Evolutionary conservation across 2,888 invertebrate species (phyloP), one percentile per base, ranked within the genome.

Genomic region (Elysia crispata): DNA sequence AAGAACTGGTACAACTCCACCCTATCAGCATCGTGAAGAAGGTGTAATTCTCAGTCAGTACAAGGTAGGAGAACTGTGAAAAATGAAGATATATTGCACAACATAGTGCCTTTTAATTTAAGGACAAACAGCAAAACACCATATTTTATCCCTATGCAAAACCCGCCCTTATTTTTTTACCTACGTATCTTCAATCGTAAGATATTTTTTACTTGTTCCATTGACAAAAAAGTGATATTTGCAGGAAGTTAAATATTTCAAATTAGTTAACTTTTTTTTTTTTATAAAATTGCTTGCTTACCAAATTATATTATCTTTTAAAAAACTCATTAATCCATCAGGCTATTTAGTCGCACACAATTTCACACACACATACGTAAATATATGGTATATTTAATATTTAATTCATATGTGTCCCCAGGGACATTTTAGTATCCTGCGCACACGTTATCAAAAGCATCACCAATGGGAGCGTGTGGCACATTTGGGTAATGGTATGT

Each of bases 401-500:
- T 41, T 41, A 6, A 41, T 41, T n/a, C n/a, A n/a, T 41, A 41
- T 41, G 3, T 41, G 5, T 41, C 11, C 3, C 41, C 83, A 88
- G 88, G 82, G 84, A 66, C 73, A 83, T 28, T 80, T 90, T 54
- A 76, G 82, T 73, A 87, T 89, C 8, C 75, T 86, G 31, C 83
- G 82, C 8, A 85, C 85, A 1, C 82, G 88, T 23, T 90, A 90
- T 77, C 85, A 86, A 83, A 84, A 86, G 54, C 83, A 89, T 20
- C 83, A 85, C 50, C 89, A 90, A 83, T 90, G 89, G 89, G 77
- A 87, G 30, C 85, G 86, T 50, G 62, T 86, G 41, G 79, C 84
- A 13, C 86, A 87, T 67, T 86, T 90, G 18, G 90, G 90, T 0
- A 86, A 87, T 70, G 90, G 90, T 1, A 88, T 89, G 84, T 85